These are phyloP conservation scores for Alentia gelatinosa DNA, from an alignment of 2,888 invertebrate species.

Conservation along the genomic window DNA sequence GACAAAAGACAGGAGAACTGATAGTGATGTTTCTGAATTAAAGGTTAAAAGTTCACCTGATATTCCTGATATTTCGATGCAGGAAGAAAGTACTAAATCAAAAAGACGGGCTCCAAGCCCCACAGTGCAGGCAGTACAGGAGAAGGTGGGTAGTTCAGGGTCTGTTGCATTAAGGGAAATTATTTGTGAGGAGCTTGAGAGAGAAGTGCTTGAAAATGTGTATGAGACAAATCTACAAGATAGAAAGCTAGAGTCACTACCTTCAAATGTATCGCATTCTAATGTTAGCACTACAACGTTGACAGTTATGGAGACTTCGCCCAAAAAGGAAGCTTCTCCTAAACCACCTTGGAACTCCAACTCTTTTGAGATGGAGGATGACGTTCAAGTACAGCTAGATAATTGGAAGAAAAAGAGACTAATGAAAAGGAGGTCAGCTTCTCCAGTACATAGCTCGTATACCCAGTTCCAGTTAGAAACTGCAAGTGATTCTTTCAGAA, in stretches of 20 bases:
- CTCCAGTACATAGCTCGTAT: not conserved
- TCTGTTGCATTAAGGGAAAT: slow-evolving; percentile 7
- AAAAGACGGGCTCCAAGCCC: slow-evolving; percentile 4
- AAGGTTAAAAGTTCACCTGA: not conserved
- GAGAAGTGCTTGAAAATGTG: not conserved
- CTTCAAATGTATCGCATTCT: no score
- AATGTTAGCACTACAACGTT: no score
- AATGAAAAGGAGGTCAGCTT: not conserved
- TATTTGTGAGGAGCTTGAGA: slow-evolving; percentile 25
- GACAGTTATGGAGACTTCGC: not conserved
- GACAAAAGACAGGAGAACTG: no score
- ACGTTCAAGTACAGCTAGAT: not conserved
- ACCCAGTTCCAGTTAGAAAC: not conserved
- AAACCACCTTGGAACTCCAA: not conserved
- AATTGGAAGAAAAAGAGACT: not conserved
- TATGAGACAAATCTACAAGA: not conserved
- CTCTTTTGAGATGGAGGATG: not conserved
- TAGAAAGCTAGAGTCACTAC: no score
- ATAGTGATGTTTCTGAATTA: not conserved
- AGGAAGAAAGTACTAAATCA: not conserved
- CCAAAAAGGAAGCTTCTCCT: not conserved
- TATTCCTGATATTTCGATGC: not conserved
- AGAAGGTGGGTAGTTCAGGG: not conserved
- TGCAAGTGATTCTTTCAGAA: not conserved
- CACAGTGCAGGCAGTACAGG: not conserved